Base-by-base conservation (phyloP, 2,113 vertebrate genomes). In the Alosa alosa region DNA sequence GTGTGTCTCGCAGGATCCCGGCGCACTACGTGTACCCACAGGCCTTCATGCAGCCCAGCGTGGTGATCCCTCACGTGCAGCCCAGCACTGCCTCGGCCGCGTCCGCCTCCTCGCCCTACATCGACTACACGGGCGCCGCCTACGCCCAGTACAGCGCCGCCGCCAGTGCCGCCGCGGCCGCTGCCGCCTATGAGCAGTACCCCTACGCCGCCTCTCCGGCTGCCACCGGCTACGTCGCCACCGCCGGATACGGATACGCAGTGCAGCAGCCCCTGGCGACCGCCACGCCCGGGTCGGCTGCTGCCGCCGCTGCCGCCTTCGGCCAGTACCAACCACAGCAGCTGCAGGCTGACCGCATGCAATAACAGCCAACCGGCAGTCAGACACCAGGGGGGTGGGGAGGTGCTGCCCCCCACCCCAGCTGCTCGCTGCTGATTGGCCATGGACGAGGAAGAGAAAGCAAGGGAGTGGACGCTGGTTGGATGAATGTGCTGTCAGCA, bases 21-120 rank as follows among this genome's bases (percentile, higher is more conserved):
- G 96, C 98, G 90, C 98, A 99, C 94, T 99, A 99, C 84, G 95
- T 99, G 90, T 99, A 99, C 92, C 98, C 98, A 55, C 98, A 99
- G 95, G 97, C 97, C 88, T 99, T 99, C 75, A 95, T 99, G 92
- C 98, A 99, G 94, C 98, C 98, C 1, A 98, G 98, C 89, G 93
- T 99, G 94, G 97, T 99, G 86, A 99, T 99, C 86, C 98, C 98
- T 3, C 98, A 98, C 3, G 95, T 99, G 47, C 97, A 99, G 90
- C 97, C 96, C 0, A 89, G 96, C 0, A 94, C 97, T 0, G 93
- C 96, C 4, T 95, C 97, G 0, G 92, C 95, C 4, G 89, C 94
- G 82, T 93, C 97, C 0, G 96, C 97, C 82, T 96, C 97, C 45
- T 96, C 97, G 0, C 97, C 97, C 0, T 99, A 99, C 94, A 97